Base-by-base conservation (phyloP, 2,113 vertebrate genomes). In the Bufo gargarizans region DNA sequence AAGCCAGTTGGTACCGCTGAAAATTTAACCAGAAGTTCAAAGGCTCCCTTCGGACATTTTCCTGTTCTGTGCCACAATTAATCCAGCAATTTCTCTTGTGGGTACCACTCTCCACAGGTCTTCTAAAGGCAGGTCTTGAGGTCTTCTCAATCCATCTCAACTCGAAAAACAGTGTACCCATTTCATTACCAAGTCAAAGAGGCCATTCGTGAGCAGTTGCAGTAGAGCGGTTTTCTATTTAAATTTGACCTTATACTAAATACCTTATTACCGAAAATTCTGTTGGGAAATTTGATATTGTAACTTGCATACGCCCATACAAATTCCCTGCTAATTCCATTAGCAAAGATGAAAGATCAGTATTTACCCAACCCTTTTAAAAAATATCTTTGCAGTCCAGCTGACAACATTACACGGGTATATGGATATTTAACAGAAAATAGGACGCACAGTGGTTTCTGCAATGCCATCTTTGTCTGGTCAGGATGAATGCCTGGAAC, bases 21-120 rank as follows among this genome's bases (percentile, higher is more conserved):
- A 82, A 43, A 91, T 76, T 71, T 33, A 81, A 86, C 63, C 19
- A 69, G 33, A 55, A 82, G 90, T 91, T 93, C 92, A 92, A 92
- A 94, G 89, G 55, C 77, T 90, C 81, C 80, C 71, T 0, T 0
- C 22, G 90, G 88, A 76, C 63, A 77, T 0, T 33, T 86, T 61
- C 45, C 63, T 84, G 53, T 82, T 69, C n/a, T 83, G 84, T 47
- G n/a, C 80, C 61, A 82, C 89, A 86, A 90, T 89, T 89, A 90
- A 83, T 50, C 81, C 53, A 45, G 69, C 77, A 63, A 74, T 74
- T 72, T 78, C 61, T 88, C 84, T 49, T n/a, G 3, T 11, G n/a
- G 82, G 16, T 77, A n/a, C 6, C 55, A 16, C 19, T 85, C 33
- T 58, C 69, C 20, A 84, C 50, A n/a, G 43, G 58, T 50, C 65